Conservation (phyloP, 2,888 invertebrate species). For the Hecatera dysodea region DNA sequence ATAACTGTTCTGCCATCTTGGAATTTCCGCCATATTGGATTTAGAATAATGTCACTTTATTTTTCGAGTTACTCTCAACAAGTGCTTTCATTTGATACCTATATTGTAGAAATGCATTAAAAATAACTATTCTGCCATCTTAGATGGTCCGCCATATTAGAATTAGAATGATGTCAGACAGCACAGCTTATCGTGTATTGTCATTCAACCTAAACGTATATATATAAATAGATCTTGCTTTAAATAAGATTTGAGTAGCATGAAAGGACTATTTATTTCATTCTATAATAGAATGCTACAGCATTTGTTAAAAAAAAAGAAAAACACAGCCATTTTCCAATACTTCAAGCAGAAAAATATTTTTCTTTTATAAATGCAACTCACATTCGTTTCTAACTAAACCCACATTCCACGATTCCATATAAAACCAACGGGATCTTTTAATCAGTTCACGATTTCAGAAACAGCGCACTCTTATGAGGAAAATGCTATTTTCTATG, state of each 20-base stretch:
- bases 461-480: neutral
- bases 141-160: too few species aligned
- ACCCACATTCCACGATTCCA: conserved; percentile 14
- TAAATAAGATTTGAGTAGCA: neutral
- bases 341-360: conserved; percentile 1
- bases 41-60: too few species aligned
- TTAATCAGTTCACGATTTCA: conserved; percentile 41
- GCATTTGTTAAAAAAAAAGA: neutral
- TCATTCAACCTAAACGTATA: too few species aligned
- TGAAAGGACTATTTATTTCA: neutral
- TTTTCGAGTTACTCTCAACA: too few species aligned
- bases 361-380: conserved; percentile 19
- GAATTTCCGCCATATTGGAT: too few species aligned
- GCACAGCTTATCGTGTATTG: too few species aligned
- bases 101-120: too few species aligned
- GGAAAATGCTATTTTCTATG: neutral
- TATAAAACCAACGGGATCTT: conserved; percentile 22
- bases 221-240: too few species aligned
- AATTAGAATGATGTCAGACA: too few species aligned
- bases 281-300: neutral
- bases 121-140: too few species aligned
- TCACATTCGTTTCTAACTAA: conserved; percentile 9
- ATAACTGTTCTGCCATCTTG: too few species aligned
- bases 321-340: neutral
- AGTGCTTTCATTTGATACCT: too few species aligned